phyloP scores from a whole-genome alignment of 2,888 invertebrate genomes.

The Tipula vernalis region DNA sequence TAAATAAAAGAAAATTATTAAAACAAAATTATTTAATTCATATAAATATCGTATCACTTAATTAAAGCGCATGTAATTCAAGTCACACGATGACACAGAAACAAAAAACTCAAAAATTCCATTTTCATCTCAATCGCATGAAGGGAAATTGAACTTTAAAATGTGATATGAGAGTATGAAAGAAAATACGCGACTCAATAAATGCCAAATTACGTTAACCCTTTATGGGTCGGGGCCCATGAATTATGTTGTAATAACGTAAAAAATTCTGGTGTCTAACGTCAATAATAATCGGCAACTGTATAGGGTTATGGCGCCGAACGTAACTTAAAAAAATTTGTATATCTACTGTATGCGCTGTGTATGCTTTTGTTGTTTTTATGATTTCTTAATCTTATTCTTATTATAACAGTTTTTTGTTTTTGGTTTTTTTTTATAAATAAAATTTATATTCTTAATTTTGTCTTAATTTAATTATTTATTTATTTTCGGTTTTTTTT shows the following conservation, averaged over 20 bases:
- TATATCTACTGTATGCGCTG: not conserved
- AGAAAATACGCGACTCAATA: not conserved
- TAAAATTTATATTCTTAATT: not conserved
- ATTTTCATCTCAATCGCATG: not conserved
- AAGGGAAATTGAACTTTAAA: not conserved
- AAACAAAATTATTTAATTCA: no score
- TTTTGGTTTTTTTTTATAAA: not conserved
- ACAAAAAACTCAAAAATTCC: not conserved
- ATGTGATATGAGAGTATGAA: not conserved
- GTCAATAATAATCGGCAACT: not conserved
- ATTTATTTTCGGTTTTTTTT: not conserved
- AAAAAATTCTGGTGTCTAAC: not conserved
- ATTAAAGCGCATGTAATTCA: not conserved
- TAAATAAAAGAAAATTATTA: no score
- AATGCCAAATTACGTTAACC: not conserved
- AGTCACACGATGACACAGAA: not conserved
- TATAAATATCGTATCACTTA: not conserved
- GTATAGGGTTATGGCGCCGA: not conserved
- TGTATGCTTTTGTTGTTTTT: not conserved
- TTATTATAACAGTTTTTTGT: not conserved
- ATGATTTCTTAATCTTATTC: not conserved
- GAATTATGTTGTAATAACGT: not conserved
- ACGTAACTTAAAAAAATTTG: no score
- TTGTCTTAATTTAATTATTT: not conserved
- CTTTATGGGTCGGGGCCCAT: not conserved